A percentile compares a stretch with the other conserved stretches of the same genome.
Conservation (phyloP, 2,113 vertebrate species). For the Channa maculata region DNA sequence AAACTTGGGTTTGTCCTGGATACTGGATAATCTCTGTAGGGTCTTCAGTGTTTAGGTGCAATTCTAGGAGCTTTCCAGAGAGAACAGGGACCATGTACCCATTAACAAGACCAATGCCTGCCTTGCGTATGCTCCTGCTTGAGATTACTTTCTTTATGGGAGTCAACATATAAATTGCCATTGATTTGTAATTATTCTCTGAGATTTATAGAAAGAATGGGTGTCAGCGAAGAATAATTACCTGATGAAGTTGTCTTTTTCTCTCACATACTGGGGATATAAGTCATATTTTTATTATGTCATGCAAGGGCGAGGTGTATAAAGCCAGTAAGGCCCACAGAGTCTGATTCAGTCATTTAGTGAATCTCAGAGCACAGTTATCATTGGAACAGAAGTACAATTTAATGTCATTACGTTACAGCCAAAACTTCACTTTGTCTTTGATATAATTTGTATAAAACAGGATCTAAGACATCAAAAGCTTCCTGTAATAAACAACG, state of each 20-base stretch:
- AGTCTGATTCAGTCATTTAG: constrained; percentile 11
- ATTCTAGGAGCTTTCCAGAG: too few species aligned
- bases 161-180: constrained; percentile 46
- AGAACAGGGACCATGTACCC: constrained; percentile 33
- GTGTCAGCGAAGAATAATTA: constrained; percentile 31
- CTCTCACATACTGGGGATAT: constrained; percentile 1
- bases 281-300: background rate
- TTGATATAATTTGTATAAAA: constrained; percentile 32
- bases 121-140: constrained; percentile 55
- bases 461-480: constrained; percentile 40
- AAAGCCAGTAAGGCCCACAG: constrained; percentile 12
- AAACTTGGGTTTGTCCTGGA: too few species aligned
- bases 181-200: constrained; percentile 53
- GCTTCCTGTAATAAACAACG: constrained; percentile 37
- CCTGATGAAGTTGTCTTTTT: constrained; percentile 6
- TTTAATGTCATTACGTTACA: constrained; percentile 39
- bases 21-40: constrained; percentile 35
- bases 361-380: constrained; percentile 5
- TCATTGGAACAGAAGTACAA: background rate
- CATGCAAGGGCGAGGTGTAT: background rate
- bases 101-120: constrained; percentile 61
- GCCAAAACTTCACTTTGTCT: background rate
- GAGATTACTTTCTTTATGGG: constrained; percentile 42
- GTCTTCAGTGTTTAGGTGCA: constrained; percentile 30
- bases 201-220: constrained; percentile 27